Conservation (phyloP, 2,888 invertebrate genomes). For the Meliscaeva auricollis region DNA sequence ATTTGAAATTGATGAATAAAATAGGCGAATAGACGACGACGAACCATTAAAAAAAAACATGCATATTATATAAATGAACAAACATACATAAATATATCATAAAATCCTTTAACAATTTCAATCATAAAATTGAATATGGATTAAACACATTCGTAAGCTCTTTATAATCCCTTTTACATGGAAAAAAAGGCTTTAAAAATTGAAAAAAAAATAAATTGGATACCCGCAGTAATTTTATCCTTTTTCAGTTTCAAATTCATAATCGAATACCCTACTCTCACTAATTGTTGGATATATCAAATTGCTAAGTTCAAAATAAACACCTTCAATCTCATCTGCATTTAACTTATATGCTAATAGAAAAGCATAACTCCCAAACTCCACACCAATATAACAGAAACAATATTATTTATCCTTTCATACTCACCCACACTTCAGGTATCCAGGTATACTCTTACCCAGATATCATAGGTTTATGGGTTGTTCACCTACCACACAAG, state of each 20-base stretch:
- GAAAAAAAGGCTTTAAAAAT: background rate
- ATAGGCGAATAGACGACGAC: background rate
- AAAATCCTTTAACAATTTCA: background rate
- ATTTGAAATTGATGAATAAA: slow-evolving; percentile 7
- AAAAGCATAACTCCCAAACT: background rate
- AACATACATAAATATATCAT: background rate
- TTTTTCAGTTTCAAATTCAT: background rate
- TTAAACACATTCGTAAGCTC: background rate
- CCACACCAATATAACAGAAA: background rate
- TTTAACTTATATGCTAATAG: slow-evolving; percentile 31
- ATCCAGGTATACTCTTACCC: too few relatives aligned
- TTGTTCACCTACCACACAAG: background rate
- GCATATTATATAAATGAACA: background rate
- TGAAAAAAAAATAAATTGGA: too few relatives aligned
- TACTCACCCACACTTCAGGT: background rate
- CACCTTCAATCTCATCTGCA: background rate
- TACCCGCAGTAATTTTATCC: background rate
- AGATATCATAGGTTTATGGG: background rate
- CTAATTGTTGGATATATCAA: background rate
- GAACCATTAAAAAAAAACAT: background rate
- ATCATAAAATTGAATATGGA: background rate
- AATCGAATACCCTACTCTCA: background rate
- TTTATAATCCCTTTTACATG: background rate
- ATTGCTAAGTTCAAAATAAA: background rate
- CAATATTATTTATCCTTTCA: background rate